These are phyloP conservation scores for Amblyopsis hoosieri DNA, from an alignment of 2,797 vertebrate genomes.

Conservation along the genomic window DNA sequence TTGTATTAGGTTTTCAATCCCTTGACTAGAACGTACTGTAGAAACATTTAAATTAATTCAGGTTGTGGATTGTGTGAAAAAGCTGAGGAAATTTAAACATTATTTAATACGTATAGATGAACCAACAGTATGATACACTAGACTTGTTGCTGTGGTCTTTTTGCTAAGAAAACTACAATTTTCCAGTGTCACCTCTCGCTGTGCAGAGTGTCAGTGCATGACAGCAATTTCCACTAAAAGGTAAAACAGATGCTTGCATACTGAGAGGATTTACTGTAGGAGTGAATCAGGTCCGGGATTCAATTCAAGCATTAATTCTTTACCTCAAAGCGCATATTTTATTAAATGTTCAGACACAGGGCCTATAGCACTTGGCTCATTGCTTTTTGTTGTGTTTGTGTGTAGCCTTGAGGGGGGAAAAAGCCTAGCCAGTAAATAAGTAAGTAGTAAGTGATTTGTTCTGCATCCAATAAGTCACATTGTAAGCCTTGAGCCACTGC, in stretches of 20 bases:
- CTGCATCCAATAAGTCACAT: conserved; percentile 21
- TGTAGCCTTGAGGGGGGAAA: background rate
- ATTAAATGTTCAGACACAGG: background rate
- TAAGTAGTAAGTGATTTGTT: conserved; percentile 21
- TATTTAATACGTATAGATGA: too few species aligned
- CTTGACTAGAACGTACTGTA: background rate
- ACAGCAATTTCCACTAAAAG: too few species aligned
- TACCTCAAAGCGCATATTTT: background rate
- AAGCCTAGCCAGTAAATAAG: background rate
- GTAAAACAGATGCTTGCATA: too few species aligned
- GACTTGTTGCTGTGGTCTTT: too few species aligned
- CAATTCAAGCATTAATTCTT: too few species aligned
- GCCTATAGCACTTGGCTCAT: background rate
- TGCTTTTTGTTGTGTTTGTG: background rate
- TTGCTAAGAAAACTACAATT: too few species aligned
- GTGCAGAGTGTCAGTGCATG: too few species aligned
- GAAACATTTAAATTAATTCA: background rate
- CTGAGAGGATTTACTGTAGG: too few species aligned
- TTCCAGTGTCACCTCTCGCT: too few species aligned
- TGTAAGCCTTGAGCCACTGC: conserved; percentile 13
- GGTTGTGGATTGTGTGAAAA: background rate
- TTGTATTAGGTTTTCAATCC: too few species aligned
- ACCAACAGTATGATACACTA: too few species aligned
- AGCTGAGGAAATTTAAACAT: background rate
- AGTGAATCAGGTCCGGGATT: too few species aligned